Evolutionary conservation across 2,888 invertebrate genomes (phyloP), one percentile per base, ranked within the genome.

Genomic region (Lepidocyrtoides sp.): DNA sequence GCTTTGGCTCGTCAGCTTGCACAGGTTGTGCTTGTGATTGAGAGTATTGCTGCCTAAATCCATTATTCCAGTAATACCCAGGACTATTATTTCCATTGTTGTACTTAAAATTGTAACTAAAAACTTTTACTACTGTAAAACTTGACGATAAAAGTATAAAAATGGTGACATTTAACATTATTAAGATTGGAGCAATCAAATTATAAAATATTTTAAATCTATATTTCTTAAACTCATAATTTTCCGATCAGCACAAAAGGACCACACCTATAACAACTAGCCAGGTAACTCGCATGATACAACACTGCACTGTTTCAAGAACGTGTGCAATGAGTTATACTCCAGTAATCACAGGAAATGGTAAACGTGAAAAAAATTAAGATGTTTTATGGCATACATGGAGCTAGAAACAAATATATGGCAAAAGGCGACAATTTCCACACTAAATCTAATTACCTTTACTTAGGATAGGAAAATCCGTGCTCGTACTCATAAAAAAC

Each of bases 261-360:
- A 36, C 32, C 32, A n/a, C 66, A 32, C 32, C 14, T 26, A n/a
- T 23, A 29, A 60, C 17, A 5, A 14, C 66, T 60, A 26, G 8
- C 60, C 10, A 32, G n/a, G 36, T 10, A 66, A n/a, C 5, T 26
- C 23, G 3, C 29, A 66, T 7, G 2, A n/a, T n/a, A n/a, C 36
- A 66, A 66, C n/a, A 66, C n/a, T 29, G 14, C n/a, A 66, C n/a
- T 29, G 14, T 26, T 29, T 14, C 29, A 63, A 10, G 7, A 32
- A 23, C 1, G 57, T 57, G 29, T 60, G 10, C 32, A 66, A 29
- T 8, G n/a, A 29, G 66, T 54, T 48, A 81, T 81, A 81, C 60
- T 54, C 20, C 23, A 77, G n/a, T 77, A 77, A 77, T 54, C 57
- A 81, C 57, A 81, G 60, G 81, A 81, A 81, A 81, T 36, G 51